phyloP scores from a whole-genome alignment of 2,888 invertebrate genomes.

The Galeruca laticollis region DNA sequence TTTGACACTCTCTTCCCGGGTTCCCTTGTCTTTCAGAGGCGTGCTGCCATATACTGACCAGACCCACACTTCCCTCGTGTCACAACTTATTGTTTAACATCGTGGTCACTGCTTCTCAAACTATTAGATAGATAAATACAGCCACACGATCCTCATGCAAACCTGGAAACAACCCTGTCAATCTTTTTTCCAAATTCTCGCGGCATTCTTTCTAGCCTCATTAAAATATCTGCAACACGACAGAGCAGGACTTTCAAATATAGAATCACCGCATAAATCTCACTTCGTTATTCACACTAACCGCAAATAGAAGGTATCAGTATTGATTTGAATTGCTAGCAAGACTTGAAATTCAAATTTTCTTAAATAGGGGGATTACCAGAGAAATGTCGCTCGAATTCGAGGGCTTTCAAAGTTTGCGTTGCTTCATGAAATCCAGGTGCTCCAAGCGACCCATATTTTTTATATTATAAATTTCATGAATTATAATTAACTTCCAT shows the following conservation, averaged over 20 bases:
- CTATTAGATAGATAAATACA: neutral
- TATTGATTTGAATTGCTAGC: neutral
- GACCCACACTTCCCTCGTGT: neutral
- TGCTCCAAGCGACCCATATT: too few relatives aligned
- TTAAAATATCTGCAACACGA: slow-evolving; percentile 20
- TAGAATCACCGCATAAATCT: neutral
- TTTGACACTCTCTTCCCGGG: slow-evolving; percentile 49
- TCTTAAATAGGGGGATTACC: slow-evolving; percentile 6
- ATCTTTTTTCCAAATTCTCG: neutral
- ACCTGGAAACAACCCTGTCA: slow-evolving; percentile 12
- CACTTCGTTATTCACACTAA: neutral
- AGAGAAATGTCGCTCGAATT: neutral
- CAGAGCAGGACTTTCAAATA: slow-evolving; percentile 9
- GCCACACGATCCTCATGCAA: slow-evolving; percentile 1
- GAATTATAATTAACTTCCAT: too few relatives aligned
- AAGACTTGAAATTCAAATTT: slow-evolving; percentile 5
- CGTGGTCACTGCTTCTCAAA: neutral
- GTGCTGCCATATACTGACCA: slow-evolving; percentile 22
- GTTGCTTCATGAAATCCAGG: too few relatives aligned
- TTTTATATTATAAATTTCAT: too few relatives aligned
- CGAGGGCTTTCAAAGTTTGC: too few relatives aligned
- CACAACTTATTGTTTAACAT: slow-evolving; percentile 14
- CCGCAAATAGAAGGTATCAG: neutral
- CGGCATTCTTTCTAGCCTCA: slow-evolving; percentile 9
- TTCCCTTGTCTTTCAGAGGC: slow-evolving; percentile 39